Evolutionary conservation across 1,140 invertebrate species (phyloP).

Genomic region (Drosophila ogumai): DNA sequence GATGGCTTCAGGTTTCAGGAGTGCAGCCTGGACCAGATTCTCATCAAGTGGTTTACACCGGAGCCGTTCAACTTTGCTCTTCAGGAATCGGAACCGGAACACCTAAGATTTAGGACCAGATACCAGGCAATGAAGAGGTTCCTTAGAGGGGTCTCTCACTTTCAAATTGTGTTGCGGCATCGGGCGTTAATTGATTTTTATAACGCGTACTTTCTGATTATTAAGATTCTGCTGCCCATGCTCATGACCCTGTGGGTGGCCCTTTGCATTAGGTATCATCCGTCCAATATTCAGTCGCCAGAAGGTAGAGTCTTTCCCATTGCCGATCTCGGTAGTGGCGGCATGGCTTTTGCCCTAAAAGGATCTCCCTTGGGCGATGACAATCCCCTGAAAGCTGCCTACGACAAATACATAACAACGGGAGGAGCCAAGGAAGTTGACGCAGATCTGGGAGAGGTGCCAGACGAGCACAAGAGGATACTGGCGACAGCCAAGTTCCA

Average conservation of each 20-base stretch:
- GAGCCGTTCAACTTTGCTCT: not conserved
- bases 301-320: not conserved
- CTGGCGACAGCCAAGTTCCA: slow-evolving; percentile 27
- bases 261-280: not conserved
- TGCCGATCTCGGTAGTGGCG: not conserved
- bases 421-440: slow-evolving; percentile 9
- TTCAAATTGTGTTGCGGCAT: not conserved
- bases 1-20: slow-evolving; percentile 32
- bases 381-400: slow-evolving; percentile 8
- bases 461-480: slow-evolving; percentile 19
- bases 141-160: not conserved
- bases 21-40: slow-evolving; percentile 26
- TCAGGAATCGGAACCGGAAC: not conserved
- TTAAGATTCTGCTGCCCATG: slow-evolving; percentile 4
- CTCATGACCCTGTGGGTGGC: slow-evolving; percentile 2
- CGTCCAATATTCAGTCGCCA: too few relatives aligned
- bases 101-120: too few relatives aligned
- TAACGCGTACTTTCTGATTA: not conserved
- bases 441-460: not conserved
- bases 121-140: not conserved
- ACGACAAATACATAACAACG: slow-evolving; percentile 1
- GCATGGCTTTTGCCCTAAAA: slow-evolving; percentile 2
- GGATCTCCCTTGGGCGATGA: rapidly evolving
- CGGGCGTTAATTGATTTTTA: not conserved
- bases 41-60: not conserved